Percentiles rank a stretch among this genome's conserved stretches.
phyloP scores from a whole-genome alignment of 2,888 invertebrate genomes.

The Scrobipalpa atriplicella region DNA sequence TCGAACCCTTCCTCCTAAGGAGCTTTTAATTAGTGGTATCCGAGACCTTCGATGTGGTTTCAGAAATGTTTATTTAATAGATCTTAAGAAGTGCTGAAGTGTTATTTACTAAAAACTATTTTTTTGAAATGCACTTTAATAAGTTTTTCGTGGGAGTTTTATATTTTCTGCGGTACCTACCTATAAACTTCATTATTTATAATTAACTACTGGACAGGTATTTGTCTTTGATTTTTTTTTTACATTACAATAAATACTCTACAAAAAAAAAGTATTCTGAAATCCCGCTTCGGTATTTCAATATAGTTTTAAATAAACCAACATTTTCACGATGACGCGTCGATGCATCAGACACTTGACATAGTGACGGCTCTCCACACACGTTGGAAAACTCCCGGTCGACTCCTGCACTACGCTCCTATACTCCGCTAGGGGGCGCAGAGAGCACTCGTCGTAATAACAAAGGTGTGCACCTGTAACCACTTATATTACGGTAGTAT shows the following conservation, averaged over 20 bases:
- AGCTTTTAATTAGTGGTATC: constrained; percentile 10
- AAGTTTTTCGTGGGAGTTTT: too few relatives aligned
- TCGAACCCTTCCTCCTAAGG: not conserved
- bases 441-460: constrained; percentile 42
- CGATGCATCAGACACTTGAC: constrained; percentile 2
- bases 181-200: too few relatives aligned
- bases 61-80: not conserved
- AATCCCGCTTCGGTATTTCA: too few relatives aligned
- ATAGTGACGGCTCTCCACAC: not conserved
- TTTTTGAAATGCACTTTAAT: too few relatives aligned
- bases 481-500: constrained; percentile 26
- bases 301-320: not conserved
- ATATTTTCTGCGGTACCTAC: too few relatives aligned
- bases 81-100: not conserved
- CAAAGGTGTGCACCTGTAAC: constrained; percentile 40
- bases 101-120: too few relatives aligned
- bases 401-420: not conserved
- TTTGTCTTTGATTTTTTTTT: too few relatives aligned
- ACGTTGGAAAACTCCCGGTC: not conserved
- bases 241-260: too few relatives aligned
- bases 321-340: not conserved
- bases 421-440: not conserved
- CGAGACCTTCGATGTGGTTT: not conserved
- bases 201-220: too few relatives aligned
- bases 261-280: too few relatives aligned